These are phyloP conservation scores for Ascaphus truei DNA, from an alignment of 2,113 vertebrate genomes.

Conservation along the genomic window DNA sequence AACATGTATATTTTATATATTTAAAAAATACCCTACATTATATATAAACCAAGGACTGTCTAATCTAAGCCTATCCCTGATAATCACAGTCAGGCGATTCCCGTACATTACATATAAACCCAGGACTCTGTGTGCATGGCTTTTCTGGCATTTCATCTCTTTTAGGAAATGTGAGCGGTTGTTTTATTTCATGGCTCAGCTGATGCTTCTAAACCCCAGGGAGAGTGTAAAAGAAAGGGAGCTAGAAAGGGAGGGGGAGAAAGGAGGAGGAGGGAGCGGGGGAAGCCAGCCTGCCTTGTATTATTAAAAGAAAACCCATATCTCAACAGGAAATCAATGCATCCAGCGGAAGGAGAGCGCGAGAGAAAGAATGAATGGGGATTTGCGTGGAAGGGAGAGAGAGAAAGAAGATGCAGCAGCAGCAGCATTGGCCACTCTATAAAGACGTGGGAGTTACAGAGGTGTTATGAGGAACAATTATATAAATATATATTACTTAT, in stretches of 20 bases:
- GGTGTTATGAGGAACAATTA: no score
- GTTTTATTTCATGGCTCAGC: slow-evolving; percentile 29
- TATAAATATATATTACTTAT: background rate
- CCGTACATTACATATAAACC: background rate
- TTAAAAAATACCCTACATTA: no score
- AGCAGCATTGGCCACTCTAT: background rate
- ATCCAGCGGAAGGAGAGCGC: background rate
- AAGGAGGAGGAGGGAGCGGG: background rate
- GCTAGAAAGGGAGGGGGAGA: background rate
- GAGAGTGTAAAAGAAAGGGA: background rate
- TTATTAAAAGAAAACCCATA: slow-evolving; percentile 13
- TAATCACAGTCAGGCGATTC: background rate
- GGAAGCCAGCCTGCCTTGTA: background rate
- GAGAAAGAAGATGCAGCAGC: background rate
- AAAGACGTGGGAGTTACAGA: background rate
- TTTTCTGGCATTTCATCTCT: slow-evolving; percentile 7
- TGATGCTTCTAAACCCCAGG: slow-evolving; percentile 19
- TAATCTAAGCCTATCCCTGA: background rate
- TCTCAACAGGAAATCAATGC: slow-evolving; percentile 25
- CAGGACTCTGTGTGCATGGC: background rate
- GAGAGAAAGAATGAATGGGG: slow-evolving; percentile 13
- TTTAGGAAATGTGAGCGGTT: slow-evolving; percentile 22
- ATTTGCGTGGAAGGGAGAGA: background rate
- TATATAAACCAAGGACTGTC: no score
- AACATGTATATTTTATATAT: no score